Base-by-base conservation (phyloP, 2,113 vertebrate genomes). In the Psittacus erithacus region DNA sequence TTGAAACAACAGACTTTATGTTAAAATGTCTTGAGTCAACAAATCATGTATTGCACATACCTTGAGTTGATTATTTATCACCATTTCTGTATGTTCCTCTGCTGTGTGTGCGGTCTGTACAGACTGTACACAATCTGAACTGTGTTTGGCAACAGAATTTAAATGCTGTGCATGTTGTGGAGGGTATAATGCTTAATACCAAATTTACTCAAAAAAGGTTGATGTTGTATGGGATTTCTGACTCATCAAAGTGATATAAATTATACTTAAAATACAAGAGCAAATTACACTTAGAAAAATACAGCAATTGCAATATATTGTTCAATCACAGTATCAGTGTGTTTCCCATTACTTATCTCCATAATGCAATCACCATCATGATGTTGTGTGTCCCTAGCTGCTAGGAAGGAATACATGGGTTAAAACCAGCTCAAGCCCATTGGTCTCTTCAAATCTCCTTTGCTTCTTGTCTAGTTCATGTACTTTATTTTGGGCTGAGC, bases 301-400 rank as follows among this genome's bases (percentile, higher is more conserved):
- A 49, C 7, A 53, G 41, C 39, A 60, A 3, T 71, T 89, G 46
- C 44, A 41, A 10, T 65, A 31, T 28, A 15, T 27, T n/a, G 27
- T 71, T 43, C 55, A 70, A 2, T 80, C n/a, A 38, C 20, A 39
- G 4, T 82, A 50, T 18, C 22, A 80, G 2, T 4, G 41, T 24
- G 33, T 50, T 88, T 86, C 31, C 50, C 13, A 4, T 17, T 52
- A 29, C 8, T 0, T 2, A 3, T 80, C 17, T 76, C 16, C 53
- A 1, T 75, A 38, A 19, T 39, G 23, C 1, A 2, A 9, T 71
- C 55, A 53, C n/a, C 29, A 7, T 69, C 44, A 60, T 0, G 0
- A 39, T 23, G 5, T 17, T 65, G 38, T 19, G 9, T 65, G 38
- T 63, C n/a, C 38, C 18, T 33, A 16, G 47, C 57, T 35, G 12